Conservation (phyloP, 2,888 invertebrate species). For the Onchidella celtica region DNA sequence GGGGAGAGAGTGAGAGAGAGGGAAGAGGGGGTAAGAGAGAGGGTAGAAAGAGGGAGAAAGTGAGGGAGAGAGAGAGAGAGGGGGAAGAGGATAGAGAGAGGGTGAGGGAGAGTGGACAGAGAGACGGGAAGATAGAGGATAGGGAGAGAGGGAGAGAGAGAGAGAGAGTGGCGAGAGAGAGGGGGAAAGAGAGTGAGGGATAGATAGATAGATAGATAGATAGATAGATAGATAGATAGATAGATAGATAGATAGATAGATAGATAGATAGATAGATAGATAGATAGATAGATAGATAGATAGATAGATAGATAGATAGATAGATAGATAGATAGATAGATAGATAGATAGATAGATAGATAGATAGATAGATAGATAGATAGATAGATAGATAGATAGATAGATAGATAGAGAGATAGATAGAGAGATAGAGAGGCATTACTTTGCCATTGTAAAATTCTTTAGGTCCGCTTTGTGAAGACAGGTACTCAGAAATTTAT, state of each 20-base stretch:
- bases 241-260: background rate
- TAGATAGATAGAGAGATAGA: background rate
- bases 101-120: background rate
- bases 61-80: conserved; percentile 9
- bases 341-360: background rate
- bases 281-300: background rate
- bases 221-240: background rate
- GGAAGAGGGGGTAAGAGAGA: conserved; percentile 7
- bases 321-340: background rate
- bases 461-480: no score
- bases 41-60: conserved; percentile 14
- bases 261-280: background rate
- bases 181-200: conserved; percentile 1
- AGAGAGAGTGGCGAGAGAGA: conserved; percentile 13
- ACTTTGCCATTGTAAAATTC: no score
- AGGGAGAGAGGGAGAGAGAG: background rate
- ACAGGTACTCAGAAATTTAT: no score
- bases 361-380: background rate
- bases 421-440: no score
- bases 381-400: background rate
- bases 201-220: background rate
- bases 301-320: background rate
- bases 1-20: no score
- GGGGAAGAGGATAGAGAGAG: conserved; percentile 2
- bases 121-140: background rate